Conservation (phyloP, 2,888 invertebrate species). For the Drosophila meridionalis region DNA sequence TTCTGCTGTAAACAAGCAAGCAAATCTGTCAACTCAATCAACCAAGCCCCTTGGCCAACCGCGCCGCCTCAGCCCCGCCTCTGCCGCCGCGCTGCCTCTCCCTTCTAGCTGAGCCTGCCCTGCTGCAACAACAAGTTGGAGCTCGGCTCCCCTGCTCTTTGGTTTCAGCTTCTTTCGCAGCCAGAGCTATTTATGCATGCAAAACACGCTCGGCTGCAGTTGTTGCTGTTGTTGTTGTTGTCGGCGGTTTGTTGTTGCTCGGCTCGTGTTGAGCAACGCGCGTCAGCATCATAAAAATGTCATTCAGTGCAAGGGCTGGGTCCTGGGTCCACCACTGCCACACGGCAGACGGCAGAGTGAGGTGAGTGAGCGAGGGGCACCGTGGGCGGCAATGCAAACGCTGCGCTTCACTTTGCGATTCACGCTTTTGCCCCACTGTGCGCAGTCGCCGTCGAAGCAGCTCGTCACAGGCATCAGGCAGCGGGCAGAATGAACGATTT, state of each 20-base stretch:
- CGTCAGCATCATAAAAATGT: constrained; percentile 80
- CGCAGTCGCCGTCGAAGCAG: constrained; percentile 38
- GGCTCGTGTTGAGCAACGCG: constrained; percentile 75
- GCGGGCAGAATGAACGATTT: constrained; percentile 74
- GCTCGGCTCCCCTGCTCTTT: constrained; percentile 16
- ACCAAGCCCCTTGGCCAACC: constrained; percentile 27
- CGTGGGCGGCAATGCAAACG: constrained; percentile 31
- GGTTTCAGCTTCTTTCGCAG: constrained; percentile 15
- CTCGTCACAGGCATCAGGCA: constrained; percentile 51
- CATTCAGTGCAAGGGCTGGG: constrained; percentile 62
- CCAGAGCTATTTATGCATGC: constrained; percentile 70
- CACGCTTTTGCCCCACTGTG: constrained; percentile 56
- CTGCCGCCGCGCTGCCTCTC: neutral
- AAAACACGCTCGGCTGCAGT: constrained; percentile 65
- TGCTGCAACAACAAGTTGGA: constrained; percentile 12
- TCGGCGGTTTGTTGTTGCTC: constrained; percentile 35
- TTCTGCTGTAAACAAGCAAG: constrained; percentile 14
- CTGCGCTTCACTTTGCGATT: neutral
- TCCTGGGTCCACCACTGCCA: constrained; percentile 31
- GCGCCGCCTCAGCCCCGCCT: neutral
- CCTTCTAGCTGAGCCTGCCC: neutral
- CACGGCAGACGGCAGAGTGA: neutral
- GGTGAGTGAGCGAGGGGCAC: constrained; percentile 11
- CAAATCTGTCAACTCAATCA: constrained; percentile 58
- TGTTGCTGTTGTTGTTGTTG: constrained; percentile 21